These are phyloP conservation scores for Axea sp. DNA, from an alignment of 2,888 invertebrate species.

Conservation along the genomic window DNA sequence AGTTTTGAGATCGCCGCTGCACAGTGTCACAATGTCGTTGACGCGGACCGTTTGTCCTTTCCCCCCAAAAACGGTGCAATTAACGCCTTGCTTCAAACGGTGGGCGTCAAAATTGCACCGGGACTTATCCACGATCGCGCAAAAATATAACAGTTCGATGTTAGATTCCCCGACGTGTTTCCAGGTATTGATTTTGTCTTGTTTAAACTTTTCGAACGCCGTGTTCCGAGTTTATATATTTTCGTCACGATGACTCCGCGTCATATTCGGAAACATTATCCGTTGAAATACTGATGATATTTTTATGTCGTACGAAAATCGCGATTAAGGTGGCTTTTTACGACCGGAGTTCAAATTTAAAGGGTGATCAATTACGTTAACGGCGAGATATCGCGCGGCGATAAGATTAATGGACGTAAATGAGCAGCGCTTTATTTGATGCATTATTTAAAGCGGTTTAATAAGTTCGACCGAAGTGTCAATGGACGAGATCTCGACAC, in stretches of 20 bases:
- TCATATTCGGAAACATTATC: constrained; percentile 20
- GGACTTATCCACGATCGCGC: too few relatives aligned
- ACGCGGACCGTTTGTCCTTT: too few relatives aligned
- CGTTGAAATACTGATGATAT: constrained; percentile 4
- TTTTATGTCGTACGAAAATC: constrained; percentile 8
- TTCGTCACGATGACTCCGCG: constrained; percentile 17
- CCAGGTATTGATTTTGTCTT: constrained; percentile 19
- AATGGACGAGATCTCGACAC: too few relatives aligned
- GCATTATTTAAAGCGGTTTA: constrained; percentile 2
- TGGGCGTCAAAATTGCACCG: too few relatives aligned
- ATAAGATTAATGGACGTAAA: constrained; percentile 5
- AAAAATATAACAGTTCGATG: too few relatives aligned
- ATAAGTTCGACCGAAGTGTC: constrained; percentile 8
- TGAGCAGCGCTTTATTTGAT: background rate
- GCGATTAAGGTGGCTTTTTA: constrained; percentile 11
- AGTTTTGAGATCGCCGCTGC: too few relatives aligned
- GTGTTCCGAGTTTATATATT: constrained; percentile 16
- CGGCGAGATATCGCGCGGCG: background rate
- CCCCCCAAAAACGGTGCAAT: too few relatives aligned
- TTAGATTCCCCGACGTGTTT: too few relatives aligned
- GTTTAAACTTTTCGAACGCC: constrained; percentile 15
- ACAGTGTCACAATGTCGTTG: too few relatives aligned
- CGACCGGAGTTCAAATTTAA: constrained; percentile 9
- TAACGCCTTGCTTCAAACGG: too few relatives aligned
- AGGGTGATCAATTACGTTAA: constrained; percentile 6